A percentile compares a stretch with the other conserved stretches of the same genome.
Evolutionary conservation across 2,888 invertebrate species (phyloP).

Genomic region (Stenolophus ochropezus): DNA sequence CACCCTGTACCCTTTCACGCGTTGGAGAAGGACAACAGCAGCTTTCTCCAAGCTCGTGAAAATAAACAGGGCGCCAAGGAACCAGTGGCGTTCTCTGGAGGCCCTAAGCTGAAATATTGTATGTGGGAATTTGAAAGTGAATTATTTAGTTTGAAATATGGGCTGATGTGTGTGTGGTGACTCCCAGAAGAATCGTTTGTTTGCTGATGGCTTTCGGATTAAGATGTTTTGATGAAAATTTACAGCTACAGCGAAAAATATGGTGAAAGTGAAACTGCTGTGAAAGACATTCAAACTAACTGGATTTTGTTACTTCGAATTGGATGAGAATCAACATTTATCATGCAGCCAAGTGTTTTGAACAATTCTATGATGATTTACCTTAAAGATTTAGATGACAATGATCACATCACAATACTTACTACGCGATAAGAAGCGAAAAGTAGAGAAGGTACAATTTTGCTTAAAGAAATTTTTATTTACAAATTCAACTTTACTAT

Average conservation of each 20-base stretch:
- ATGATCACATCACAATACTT: too few species aligned
- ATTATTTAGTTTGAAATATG: conserved; percentile 43
- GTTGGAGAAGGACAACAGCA: neutral
- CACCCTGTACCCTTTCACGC: neutral
- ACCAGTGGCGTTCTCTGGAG: conserved; percentile 3
- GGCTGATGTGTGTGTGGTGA: neutral
- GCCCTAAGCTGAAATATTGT: conserved; percentile 13
- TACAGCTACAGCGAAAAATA: neutral
- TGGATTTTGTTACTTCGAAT: too few species aligned
- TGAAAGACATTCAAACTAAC: too few species aligned
- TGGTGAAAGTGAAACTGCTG: neutral
- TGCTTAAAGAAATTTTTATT: too few species aligned
- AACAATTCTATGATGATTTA: too few species aligned
- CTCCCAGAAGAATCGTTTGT: neutral
- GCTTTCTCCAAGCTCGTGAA: conserved; percentile 26
- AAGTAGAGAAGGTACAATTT: too few species aligned
- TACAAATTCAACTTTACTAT: too few species aligned
- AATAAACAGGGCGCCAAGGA: conserved; percentile 32
- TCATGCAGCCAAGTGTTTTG: too few species aligned
- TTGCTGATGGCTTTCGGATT: conserved; percentile 12
- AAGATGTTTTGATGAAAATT: conserved; percentile 32
- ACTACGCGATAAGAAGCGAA: too few species aligned
- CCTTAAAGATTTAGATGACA: too few species aligned
- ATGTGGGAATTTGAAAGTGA: conserved; percentile 27
- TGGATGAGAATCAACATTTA: too few species aligned